Conservation (phyloP, 1,140 invertebrate species). For the Penaeus chinensis region DNA sequence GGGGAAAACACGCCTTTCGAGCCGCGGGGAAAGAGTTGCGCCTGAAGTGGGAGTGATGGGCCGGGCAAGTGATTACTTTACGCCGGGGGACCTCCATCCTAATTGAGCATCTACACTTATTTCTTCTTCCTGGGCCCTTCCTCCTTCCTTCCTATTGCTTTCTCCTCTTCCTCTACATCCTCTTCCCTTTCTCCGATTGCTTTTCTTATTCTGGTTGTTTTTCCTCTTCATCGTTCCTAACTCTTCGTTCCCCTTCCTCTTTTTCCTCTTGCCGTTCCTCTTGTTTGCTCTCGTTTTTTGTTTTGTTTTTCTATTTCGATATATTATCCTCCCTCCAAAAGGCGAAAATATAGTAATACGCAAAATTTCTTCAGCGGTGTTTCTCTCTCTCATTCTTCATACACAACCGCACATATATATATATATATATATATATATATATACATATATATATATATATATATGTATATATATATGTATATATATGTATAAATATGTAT, state of each 20-base stretch:
- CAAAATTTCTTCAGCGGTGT: background rate
- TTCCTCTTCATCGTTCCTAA: background rate
- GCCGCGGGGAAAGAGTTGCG: constrained; percentile 27
- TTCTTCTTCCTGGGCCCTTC: constrained; percentile 31
- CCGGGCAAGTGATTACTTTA: constrained; percentile 55
- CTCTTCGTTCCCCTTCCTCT: background rate
- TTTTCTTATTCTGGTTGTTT: background rate
- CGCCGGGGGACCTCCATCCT: constrained; percentile 48
- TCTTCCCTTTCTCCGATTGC: background rate
- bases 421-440: too few species aligned
- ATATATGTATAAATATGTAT: too few species aligned
- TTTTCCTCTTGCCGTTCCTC: background rate
- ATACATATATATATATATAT: too few species aligned
- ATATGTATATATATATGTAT: too few species aligned
- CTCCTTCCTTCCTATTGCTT: constrained; percentile 2
- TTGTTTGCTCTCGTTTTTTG: background rate
- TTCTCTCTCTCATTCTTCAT: too few species aligned
- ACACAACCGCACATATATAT: too few species aligned
- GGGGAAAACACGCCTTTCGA: constrained; percentile 24
- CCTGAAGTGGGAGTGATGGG: constrained; percentile 57
- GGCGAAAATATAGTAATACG: too few species aligned
- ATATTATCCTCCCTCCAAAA: background rate
- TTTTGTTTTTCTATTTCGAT: background rate
- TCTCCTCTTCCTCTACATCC: background rate
- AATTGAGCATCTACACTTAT: constrained; percentile 55